Evolutionary conservation across 2,888 invertebrate genomes (phyloP).

Genomic region (Cinara cedri): DNA sequence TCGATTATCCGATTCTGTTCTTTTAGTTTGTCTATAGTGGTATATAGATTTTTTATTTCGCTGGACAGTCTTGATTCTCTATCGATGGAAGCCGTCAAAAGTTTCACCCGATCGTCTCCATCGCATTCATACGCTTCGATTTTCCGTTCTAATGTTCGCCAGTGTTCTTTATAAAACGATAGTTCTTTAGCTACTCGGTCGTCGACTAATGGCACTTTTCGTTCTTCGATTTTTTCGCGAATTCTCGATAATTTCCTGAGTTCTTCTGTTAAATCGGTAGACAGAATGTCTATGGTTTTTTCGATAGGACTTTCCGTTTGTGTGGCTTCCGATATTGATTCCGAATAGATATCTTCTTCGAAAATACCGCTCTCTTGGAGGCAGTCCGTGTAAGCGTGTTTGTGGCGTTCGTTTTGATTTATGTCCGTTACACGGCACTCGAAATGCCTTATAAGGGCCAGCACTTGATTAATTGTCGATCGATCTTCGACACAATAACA

Average conservation of each 20-base stretch:
- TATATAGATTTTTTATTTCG: slow-evolving; percentile 64
- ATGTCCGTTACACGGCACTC: slow-evolving; percentile 59
- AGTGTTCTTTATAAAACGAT: slow-evolving; percentile 72
- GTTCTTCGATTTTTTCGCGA: slow-evolving; percentile 69
- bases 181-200: slow-evolving; percentile 66
- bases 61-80: slow-evolving; percentile 68
- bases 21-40: slow-evolving; percentile 68
- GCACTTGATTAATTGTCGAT: slow-evolving; percentile 70
- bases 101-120: slow-evolving; percentile 70
- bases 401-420: slow-evolving; percentile 54
- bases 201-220: slow-evolving; percentile 64
- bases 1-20: slow-evolving; percentile 72
- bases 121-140: slow-evolving; percentile 72
- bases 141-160: slow-evolving; percentile 71
- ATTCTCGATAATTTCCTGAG: slow-evolving; percentile 71
- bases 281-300: slow-evolving; percentile 39
- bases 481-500: slow-evolving; percentile 64
- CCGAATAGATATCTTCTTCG: slow-evolving; percentile 61
- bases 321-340: slow-evolving; percentile 39
- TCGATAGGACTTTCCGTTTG: slow-evolving; percentile 54
- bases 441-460: slow-evolving; percentile 68
- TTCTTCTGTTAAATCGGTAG: slow-evolving; percentile 68
- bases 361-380: slow-evolving; percentile 79
- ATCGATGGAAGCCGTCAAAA: slow-evolving; percentile 70
- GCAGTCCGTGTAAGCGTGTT: slow-evolving; percentile 63